A percentile compares a stretch with the other conserved stretches of the same genome.
These are phyloP conservation scores for Operophtera brumata DNA, from an alignment of 2,888 invertebrate genomes.

Conservation along the genomic window DNA sequence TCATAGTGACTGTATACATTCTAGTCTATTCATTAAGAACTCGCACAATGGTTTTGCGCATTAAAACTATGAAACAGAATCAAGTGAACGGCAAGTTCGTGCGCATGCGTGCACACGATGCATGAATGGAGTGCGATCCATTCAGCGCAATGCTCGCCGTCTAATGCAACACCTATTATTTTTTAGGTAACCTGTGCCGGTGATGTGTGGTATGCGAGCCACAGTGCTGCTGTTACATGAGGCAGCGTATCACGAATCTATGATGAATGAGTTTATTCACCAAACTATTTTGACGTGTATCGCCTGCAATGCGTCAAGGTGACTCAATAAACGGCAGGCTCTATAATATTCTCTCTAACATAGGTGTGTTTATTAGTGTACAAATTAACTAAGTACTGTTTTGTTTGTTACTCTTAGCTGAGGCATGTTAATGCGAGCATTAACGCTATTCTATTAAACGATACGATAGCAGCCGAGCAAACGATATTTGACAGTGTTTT, in stretches of 20 bases:
- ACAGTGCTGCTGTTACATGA: conserved; percentile 24
- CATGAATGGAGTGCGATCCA: conserved; percentile 67
- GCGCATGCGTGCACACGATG: conserved; percentile 49
- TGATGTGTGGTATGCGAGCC: conserved; percentile 6
- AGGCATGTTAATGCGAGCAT: conserved; percentile 35
- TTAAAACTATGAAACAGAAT: conserved; percentile 40
- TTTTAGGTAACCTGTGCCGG: conserved; percentile 45
- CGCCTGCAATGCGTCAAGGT: conserved; percentile 47
- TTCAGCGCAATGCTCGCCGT: conserved; percentile 53
- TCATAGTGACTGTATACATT: conserved; percentile 22
- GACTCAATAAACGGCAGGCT: conserved; percentile 19
- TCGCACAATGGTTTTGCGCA: conserved; percentile 38
- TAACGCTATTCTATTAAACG: conserved; percentile 41
- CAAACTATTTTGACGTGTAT: conserved; percentile 42
- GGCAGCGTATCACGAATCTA: conserved; percentile 42
- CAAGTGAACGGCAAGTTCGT: conserved; percentile 48
- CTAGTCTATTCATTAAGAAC: conserved; percentile 33
- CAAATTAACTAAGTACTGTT: conserved; percentile 5
- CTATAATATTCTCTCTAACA: conserved; percentile 2
- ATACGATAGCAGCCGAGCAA: conserved; percentile 40
- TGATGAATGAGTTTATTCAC: conserved; percentile 67
- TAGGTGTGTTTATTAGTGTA: conserved; percentile 6
- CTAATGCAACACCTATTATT: conserved; percentile 56
- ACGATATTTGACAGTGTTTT: conserved; percentile 57
- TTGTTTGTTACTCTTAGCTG: conserved; percentile 30